Percentiles rank a stretch among this genome's conserved stretches.
phyloP scores from a whole-genome alignment of 2,113 vertebrate genomes.

The Rattus rattus region DNA sequence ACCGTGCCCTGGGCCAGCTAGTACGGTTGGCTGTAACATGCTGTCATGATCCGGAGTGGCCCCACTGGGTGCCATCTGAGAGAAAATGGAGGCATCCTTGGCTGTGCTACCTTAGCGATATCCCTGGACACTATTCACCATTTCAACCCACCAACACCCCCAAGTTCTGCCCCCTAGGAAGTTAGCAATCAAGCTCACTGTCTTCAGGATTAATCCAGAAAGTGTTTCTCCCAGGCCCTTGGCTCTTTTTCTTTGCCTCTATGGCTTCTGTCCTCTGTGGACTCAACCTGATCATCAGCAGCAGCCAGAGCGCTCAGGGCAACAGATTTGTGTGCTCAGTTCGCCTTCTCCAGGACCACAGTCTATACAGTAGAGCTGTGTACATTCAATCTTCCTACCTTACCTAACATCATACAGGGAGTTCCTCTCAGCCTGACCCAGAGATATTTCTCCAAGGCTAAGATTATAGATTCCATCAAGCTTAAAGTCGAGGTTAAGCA shows the following conservation, averaged over 20 bases:
- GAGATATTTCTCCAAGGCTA: background rate
- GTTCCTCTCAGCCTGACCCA: background rate
- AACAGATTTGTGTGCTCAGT: too few species aligned
- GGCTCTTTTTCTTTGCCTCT: background rate
- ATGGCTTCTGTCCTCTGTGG: background rate
- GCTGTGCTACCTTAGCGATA: background rate
- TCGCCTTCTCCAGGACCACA: background rate
- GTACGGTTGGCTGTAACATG: background rate
- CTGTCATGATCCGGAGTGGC: rapidly evolving
- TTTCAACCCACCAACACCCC: background rate
- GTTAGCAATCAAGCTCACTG: background rate
- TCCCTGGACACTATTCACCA: background rate
- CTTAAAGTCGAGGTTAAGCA: background rate
- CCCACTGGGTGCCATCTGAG: background rate
- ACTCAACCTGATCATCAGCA: constrained; percentile 48
- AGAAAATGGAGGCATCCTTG: too few species aligned
- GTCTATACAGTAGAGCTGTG: background rate
- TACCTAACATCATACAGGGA: background rate
- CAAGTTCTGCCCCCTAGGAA: background rate
- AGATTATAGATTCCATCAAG: background rate
- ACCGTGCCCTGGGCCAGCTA: too few species aligned
- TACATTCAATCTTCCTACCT: background rate
- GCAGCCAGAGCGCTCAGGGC: background rate
- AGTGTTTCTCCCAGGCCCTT: background rate
- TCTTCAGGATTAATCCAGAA: background rate